Conservation (phyloP, 1,140 invertebrate genomes). For the Aporrectodea caliginosa region DNA sequence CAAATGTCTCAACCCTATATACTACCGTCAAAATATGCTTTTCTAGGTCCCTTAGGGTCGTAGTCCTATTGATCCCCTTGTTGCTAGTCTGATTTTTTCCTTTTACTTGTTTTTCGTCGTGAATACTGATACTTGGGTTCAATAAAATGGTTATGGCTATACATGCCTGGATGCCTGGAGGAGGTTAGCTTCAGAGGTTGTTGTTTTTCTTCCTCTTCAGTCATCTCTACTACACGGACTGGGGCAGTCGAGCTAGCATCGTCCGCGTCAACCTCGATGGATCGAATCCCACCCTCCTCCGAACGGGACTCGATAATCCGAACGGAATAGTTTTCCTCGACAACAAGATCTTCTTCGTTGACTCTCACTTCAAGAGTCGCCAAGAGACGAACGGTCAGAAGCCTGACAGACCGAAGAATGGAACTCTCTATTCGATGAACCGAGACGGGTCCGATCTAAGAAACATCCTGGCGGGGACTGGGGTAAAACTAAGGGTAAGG, state of each 20-base stretch:
- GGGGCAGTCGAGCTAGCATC: slow-evolving; percentile 38
- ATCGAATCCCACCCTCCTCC: slow-evolving; percentile 33
- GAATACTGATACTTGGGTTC: too few relatives aligned
- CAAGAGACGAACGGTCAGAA: neutral
- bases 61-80: too few relatives aligned
- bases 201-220: slow-evolving; percentile 27
- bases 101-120: too few relatives aligned
- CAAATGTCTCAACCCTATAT: too few relatives aligned
- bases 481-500: neutral
- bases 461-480: neutral
- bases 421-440: neutral
- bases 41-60: too few relatives aligned
- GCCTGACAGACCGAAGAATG: neutral
- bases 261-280: slow-evolving; percentile 38
- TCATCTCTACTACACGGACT: slow-evolving; percentile 42
- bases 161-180: too few relatives aligned
- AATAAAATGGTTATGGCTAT: too few relatives aligned
- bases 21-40: too few relatives aligned
- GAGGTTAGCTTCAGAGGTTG: too few relatives aligned
- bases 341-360: slow-evolving; percentile 11
- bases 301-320: slow-evolving; percentile 37
- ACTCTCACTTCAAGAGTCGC: slow-evolving; percentile 21
- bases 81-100: too few relatives aligned
- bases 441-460: neutral
- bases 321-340: slow-evolving; percentile 36